Evolutionary conservation across 2,113 vertebrate species (phyloP), one percentile per base, ranked within the genome.

Genomic region (Percopsis transmontana): DNA sequence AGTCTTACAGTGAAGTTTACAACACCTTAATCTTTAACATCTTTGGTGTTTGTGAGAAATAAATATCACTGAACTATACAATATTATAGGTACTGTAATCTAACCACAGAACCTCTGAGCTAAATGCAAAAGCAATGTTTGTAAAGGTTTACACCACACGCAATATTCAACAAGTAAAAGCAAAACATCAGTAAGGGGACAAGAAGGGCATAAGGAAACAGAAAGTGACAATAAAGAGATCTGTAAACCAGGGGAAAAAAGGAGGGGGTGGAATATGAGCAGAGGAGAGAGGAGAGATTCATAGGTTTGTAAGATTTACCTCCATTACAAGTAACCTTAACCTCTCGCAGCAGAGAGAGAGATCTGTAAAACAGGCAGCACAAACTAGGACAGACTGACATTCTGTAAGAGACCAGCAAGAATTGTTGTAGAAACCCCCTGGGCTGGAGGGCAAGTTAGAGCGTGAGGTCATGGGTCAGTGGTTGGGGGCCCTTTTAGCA

Each of bases 301-400:
- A 74, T 85, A 84, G 66, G 81, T 88, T 83, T 81, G 76, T 89
- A 73, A 89, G 82, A 86, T 92, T 93, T 90, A 86, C 75, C 88
- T 91, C 91, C 84, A 80, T 88, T 81, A 91, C 64, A 83, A 91
- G 85, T 85, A 89, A 85, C 73, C 85, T 83, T 88, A 89, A 88
- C 56, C 72, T 88, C 87, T 91, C 83, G 80, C 83, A 89, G 91
- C 91, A 90, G 89, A 91, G 87, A 92, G 77, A 90, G 91, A 89
- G 85, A 92, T 92, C 91, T 91, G 91, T 90, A 92, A 92, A 91
- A 92, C 90, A 92, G 89, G 87, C 90, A 92, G 88, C 89, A 91
- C 90, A 92, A 88, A 90, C 90, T 90, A 88, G 91, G 87, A 92
- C 84, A 90, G 83, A 81, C 87, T 86, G 88, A 90, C 85, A 90